These are phyloP conservation scores for Danio aesculapii DNA, from an alignment of 2,797 vertebrate species.

Conservation along the genomic window DNA sequence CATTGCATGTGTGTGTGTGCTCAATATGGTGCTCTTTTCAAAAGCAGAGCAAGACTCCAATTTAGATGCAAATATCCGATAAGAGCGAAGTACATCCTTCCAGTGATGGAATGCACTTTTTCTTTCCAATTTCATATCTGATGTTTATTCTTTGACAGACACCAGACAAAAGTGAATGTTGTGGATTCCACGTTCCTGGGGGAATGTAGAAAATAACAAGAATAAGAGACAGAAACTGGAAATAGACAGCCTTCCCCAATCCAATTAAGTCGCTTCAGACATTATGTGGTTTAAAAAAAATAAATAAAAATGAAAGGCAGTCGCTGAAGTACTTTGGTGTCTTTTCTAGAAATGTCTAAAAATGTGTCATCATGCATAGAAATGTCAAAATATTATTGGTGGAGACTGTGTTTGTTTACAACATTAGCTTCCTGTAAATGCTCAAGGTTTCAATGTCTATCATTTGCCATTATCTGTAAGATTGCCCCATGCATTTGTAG, in stretches of 20 bases:
- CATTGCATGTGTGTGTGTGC: conserved; percentile 40
- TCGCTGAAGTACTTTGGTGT: conserved; percentile 40
- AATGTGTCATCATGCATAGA: conserved; percentile 25
- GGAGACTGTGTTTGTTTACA: conserved; percentile 44
- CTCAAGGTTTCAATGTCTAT: conserved; percentile 27
- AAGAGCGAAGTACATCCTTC: conserved; percentile 60
- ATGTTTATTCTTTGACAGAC: conserved; percentile 64
- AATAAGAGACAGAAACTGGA: conserved; percentile 5
- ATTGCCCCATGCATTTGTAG: conserved; percentile 8
- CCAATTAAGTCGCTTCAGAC: conserved; percentile 54
- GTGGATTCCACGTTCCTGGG: conserved; percentile 43
- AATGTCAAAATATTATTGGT: conserved; percentile 51
- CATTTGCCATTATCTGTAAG: conserved; percentile 18
- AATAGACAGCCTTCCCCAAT: conserved; percentile 52
- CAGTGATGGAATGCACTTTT: conserved; percentile 56
- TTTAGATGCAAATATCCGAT: conserved; percentile 68
- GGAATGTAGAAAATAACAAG: conserved; percentile 54
- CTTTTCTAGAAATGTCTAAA: conserved; percentile 48
- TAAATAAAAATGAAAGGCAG: conserved; percentile 39
- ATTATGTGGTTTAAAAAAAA: conserved; percentile 33
- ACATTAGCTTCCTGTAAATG: conserved; percentile 38
- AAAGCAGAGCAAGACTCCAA: conserved; percentile 64
- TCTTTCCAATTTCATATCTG: conserved; percentile 63
- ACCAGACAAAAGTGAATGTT: conserved; percentile 64
- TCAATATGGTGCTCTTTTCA: conserved; percentile 56